Evolutionary conservation across 2,113 vertebrate species (phyloP), one percentile per base, ranked within the genome.

Genomic region (Amblyornis subalaris): DNA sequence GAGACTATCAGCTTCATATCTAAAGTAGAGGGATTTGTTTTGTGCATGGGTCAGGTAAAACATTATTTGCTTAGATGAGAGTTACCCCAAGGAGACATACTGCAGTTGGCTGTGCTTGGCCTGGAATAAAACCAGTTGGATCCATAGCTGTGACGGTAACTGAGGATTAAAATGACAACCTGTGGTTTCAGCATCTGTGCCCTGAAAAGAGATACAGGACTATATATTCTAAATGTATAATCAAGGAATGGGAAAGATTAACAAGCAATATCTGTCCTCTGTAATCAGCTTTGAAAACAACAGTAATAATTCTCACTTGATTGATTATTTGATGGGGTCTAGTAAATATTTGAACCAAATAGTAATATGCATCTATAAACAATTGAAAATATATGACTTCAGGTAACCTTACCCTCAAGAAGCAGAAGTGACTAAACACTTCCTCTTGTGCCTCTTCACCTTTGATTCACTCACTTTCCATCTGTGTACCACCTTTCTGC

Each of bases 121-220:
- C 55, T 95, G 83, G 58, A 94, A 89, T 79, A 93, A 93, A 91
- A 90, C 79, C 82, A 94, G 80, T 57, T 96, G 93, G 88, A 96
- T 91, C 40, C 78, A 82, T 95, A 93, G 74, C 91, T 89, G 79
- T 88, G 95, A 94, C 90, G 82, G 54, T 73, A 97, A 91, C 85
- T 71, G 74, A 86, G 89, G 93, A 96, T 95, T 97, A 97, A 96
- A 94, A 91, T 45, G 79, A 86, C 87, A 88, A 96, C 94, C 95
- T 84, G 92, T 80, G 90, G 94, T 95, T 97, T 96, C 71, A 85
- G 88, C 95, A 96, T 97, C 97, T 97, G 96, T 90, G 86, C 77
- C 73, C 61, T 92, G 71, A 61, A 88, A 78, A 83, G 81, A 94
- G 86, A 80, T 71, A 71, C 38, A 79, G 57, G 55, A 92, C 17